phyloP scores from a whole-genome alignment of 2,888 invertebrate species.

The Odontocerum albicorne region DNA sequence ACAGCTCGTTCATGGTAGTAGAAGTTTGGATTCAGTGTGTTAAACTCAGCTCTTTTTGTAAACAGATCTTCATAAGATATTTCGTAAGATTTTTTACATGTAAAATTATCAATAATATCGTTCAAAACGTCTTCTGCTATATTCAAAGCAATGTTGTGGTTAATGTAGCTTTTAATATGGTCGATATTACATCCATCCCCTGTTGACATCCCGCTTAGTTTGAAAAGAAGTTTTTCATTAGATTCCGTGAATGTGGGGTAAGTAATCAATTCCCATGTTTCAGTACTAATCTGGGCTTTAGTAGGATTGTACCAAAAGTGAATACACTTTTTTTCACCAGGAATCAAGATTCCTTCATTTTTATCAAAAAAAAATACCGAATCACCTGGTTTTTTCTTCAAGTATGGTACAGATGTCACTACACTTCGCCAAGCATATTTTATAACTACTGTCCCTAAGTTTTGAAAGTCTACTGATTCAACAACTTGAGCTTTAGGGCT shows the following conservation, averaged over 20 bases:
- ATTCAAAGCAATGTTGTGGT: neutral
- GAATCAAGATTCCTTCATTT: slow-evolving; percentile 13
- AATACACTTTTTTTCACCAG: slow-evolving; percentile 2
- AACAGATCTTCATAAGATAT: slow-evolving; percentile 5
- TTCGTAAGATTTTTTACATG: neutral
- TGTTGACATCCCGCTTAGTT: neutral
- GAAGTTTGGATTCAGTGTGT: slow-evolving; percentile 12
- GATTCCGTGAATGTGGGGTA: slow-evolving; percentile 9
- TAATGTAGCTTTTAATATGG: neutral
- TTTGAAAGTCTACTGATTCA: slow-evolving; percentile 8
- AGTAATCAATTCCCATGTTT: slow-evolving; percentile 15
- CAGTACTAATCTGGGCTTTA: slow-evolving; percentile 6
- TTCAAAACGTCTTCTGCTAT: slow-evolving; percentile 11
- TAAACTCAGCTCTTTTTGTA: slow-evolving; percentile 8
- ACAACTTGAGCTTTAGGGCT: neutral
- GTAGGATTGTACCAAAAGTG: neutral
- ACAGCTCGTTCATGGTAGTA: slow-evolving; percentile 8
- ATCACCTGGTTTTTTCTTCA: slow-evolving; percentile 1
- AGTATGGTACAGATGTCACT: neutral
- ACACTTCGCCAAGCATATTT: slow-evolving; percentile 12
- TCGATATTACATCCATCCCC: neutral
- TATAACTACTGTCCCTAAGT: slow-evolving; percentile 15
- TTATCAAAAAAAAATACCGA: slow-evolving; percentile 16
- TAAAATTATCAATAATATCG: slow-evolving; percentile 1
- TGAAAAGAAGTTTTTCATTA: slow-evolving; percentile 3